Percentiles rank a stretch among this genome's conserved stretches.
These are phyloP conservation scores for Mormyrus lacerda DNA, from an alignment of 2,113 vertebrate species.

Conservation along the genomic window DNA sequence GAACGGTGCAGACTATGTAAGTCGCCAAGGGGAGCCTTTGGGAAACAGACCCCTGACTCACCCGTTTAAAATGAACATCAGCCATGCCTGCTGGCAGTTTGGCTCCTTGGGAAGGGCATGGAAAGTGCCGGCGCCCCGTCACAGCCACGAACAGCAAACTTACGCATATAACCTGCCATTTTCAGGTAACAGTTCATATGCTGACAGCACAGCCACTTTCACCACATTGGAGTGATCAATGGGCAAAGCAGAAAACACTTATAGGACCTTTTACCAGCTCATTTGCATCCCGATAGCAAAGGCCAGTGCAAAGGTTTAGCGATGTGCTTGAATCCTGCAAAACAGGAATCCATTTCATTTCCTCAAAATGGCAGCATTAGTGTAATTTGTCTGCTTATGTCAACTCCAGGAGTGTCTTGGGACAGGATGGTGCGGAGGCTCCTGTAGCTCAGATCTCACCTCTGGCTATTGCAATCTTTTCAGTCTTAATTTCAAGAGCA, in stretches of 20 bases:
- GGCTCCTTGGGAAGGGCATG: background rate
- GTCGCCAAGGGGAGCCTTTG: background rate
- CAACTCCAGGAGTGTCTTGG: background rate
- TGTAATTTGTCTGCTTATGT: background rate
- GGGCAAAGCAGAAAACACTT: background rate
- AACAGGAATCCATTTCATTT: background rate
- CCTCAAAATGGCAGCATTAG: background rate
- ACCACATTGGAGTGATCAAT: background rate
- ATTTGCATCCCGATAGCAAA: background rate
- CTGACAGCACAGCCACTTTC: too few relatives aligned
- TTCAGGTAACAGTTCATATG: background rate
- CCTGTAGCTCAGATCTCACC: background rate
- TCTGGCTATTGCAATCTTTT: background rate
- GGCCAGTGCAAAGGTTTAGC: background rate
- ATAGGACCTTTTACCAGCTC: background rate
- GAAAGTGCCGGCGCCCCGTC: background rate
- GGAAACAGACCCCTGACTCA: background rate
- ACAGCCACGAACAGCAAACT: background rate
- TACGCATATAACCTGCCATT: background rate
- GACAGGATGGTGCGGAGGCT: background rate
- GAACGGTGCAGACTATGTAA: background rate
- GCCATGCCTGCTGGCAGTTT: background rate
- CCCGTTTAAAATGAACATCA: background rate
- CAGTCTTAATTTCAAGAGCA: background rate
- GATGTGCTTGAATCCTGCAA: background rate